Conservation (phyloP, 1,140 invertebrate genomes). For the Mamestra configurata region DNA sequence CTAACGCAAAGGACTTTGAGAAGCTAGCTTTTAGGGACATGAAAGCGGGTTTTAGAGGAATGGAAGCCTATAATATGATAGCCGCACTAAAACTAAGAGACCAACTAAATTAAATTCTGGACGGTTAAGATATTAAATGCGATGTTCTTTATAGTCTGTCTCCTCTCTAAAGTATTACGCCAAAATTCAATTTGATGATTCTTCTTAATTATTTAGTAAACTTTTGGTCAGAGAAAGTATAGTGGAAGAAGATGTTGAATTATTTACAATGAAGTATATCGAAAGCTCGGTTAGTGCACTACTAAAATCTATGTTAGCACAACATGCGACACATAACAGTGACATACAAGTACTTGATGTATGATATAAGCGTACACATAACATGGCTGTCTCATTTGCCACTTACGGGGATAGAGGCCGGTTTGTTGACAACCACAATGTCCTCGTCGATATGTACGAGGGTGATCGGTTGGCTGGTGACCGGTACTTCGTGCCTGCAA, state of each 20-base stretch:
- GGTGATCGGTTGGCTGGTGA: conserved; percentile 97
- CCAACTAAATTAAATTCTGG: conserved; percentile 38
- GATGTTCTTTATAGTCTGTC: conserved; percentile 14
- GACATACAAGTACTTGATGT: conserved; percentile 60
- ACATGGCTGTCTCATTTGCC: conserved; percentile 93
- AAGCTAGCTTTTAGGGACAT: conserved; percentile 54
- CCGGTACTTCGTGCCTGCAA: conserved; percentile 99
- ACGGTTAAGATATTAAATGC: conserved; percentile 30
- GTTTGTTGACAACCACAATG: conserved; percentile 99
- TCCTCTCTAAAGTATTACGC: conserved; percentile 3
- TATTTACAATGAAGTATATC: conserved; percentile 6
- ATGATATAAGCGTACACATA: conserved; percentile 72
- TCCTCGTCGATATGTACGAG: conserved; percentile 99
- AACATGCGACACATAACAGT: conserved; percentile 58
- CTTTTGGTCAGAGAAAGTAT: background rate
- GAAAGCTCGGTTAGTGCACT: conserved; percentile 34
- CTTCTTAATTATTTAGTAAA: background rate
- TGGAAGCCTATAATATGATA: conserved; percentile 43
- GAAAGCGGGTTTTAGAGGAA: conserved; percentile 61
- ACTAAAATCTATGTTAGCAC: conserved; percentile 45
- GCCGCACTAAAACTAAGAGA: conserved; percentile 21
- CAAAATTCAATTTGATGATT: conserved; percentile 20
- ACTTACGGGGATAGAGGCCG: conserved; percentile 99
- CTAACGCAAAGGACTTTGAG: conserved; percentile 68
- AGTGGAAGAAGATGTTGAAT: background rate